These are phyloP conservation scores for Lucinisca nassula DNA, from an alignment of 2,888 invertebrate species.

Conservation along the genomic window DNA sequence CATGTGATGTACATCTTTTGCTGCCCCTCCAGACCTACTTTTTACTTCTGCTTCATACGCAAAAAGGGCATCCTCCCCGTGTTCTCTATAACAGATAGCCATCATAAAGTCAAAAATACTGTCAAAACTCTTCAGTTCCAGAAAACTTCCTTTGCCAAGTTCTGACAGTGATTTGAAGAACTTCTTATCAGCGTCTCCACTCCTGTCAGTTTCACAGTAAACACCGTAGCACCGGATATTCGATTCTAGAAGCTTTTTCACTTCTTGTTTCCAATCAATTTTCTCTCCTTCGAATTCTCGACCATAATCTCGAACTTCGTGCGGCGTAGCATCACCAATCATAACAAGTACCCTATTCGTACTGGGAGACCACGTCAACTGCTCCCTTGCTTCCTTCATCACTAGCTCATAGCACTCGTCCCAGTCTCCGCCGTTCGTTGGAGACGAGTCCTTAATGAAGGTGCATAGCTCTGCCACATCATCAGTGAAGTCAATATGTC, in stretches of 20 bases:
- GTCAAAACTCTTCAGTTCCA: constrained; percentile 70
- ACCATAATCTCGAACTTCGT: constrained; percentile 28
- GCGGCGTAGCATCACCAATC: constrained; percentile 79
- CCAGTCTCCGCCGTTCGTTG: constrained; percentile 76
- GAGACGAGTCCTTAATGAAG: constrained; percentile 68
- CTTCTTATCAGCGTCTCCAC: neutral
- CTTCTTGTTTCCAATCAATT: constrained; percentile 64
- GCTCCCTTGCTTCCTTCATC: constrained; percentile 67
- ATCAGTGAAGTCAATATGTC: constrained; percentile 72
- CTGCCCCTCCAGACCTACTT: neutral
- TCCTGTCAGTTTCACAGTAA: constrained; percentile 22
- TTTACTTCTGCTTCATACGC: constrained; percentile 8
- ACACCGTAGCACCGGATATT: constrained; percentile 13
- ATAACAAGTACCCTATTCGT: constrained; percentile 75
- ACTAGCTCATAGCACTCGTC: too few species aligned
- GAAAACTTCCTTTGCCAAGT: constrained; percentile 66
- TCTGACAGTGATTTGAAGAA: constrained; percentile 72
- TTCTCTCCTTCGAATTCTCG: constrained; percentile 61
- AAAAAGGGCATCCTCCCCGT: constrained; percentile 63
- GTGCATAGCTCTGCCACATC: constrained; percentile 65
- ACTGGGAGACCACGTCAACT: constrained; percentile 76
- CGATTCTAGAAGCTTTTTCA: constrained; percentile 37
- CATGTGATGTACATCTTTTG: constrained; percentile 16
- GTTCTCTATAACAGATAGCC: too few species aligned
- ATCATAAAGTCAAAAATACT: too few species aligned